These are phyloP conservation scores for Cynoglossus semilaevis DNA, from an alignment of 2,113 vertebrate genomes.

Conservation along the genomic window DNA sequence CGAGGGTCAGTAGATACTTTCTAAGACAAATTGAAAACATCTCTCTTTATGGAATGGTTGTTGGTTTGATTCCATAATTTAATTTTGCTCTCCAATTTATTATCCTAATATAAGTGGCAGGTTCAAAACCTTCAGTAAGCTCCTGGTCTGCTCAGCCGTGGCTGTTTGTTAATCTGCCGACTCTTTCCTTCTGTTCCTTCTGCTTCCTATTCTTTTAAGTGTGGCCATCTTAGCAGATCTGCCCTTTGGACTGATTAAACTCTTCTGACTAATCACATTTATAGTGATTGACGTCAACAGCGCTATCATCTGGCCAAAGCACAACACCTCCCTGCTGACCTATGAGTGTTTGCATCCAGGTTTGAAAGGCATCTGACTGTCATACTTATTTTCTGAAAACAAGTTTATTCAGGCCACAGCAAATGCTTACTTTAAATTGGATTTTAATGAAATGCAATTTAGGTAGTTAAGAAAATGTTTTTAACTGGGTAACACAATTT, in stretches of 20 bases:
- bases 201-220: slow-evolving; percentile 37
- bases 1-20: too few relatives aligned
- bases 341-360: too few relatives aligned
- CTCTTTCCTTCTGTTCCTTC: slow-evolving; percentile 52
- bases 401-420: too few relatives aligned
- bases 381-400: too few relatives aligned
- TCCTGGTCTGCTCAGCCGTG: slow-evolving; percentile 50
- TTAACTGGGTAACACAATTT: too few relatives aligned
- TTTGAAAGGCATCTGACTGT: too few relatives aligned
- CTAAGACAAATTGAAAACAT: too few relatives aligned
- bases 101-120: slow-evolving; percentile 70
- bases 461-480: too few relatives aligned
- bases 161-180: slow-evolving; percentile 54
- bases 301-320: too few relatives aligned
- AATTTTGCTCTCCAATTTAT: slow-evolving; percentile 62
- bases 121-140: slow-evolving; percentile 74
- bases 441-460: too few relatives aligned
- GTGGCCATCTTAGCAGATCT: slow-evolving; percentile 39
- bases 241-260: slow-evolving; percentile 39
- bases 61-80: slow-evolving; percentile 53
- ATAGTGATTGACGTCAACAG: slow-evolving; percentile 11
- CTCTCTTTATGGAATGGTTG: not conserved
- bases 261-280: slow-evolving; percentile 36
- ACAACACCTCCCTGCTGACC: too few relatives aligned
- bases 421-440: too few relatives aligned